A percentile compares a stretch with the other conserved stretches of the same genome.
phyloP scores from a whole-genome alignment of 1,140 invertebrate species.

The Brachionus plicatilis region DNA sequence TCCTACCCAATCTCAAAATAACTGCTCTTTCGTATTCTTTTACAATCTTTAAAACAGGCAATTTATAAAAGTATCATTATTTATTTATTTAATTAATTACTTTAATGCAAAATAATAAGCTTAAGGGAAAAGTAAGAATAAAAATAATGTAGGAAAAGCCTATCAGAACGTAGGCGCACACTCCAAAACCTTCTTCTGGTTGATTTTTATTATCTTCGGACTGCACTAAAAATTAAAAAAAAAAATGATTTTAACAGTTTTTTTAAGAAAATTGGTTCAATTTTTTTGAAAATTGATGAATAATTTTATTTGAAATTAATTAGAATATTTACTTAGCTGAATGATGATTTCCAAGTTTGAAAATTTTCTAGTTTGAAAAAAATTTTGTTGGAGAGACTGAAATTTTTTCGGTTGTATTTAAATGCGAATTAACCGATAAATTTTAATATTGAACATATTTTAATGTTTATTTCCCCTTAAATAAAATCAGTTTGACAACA shows the following conservation, averaged over 20 bases:
- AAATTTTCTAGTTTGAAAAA: neutral
- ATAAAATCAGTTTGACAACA: neutral
- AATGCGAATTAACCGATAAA: neutral
- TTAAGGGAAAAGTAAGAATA: neutral
- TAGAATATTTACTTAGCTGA: neutral
- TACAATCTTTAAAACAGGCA: neutral
- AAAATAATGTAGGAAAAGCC: neutral
- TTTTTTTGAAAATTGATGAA: neutral
- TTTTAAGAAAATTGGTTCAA: neutral
- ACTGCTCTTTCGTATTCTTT: constrained; percentile 42
- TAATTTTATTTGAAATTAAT: neutral
- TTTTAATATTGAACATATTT: neutral
- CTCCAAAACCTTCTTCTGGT: constrained; percentile 14
- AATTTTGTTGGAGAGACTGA: neutral
- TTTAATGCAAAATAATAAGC: neutral
- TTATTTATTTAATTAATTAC: neutral
- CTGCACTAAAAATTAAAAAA: neutral
- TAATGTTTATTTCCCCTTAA: neutral
- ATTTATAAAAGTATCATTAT: neutral
- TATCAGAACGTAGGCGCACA: neutral
- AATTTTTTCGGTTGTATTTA: neutral
- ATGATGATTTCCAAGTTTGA: neutral
- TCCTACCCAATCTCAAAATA: constrained; percentile 40
- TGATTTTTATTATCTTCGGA: neutral
- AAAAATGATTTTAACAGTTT: neutral